These are phyloP conservation scores for Sialis fuliginosa DNA, from an alignment of 2,888 invertebrate genomes.

Conservation along the genomic window DNA sequence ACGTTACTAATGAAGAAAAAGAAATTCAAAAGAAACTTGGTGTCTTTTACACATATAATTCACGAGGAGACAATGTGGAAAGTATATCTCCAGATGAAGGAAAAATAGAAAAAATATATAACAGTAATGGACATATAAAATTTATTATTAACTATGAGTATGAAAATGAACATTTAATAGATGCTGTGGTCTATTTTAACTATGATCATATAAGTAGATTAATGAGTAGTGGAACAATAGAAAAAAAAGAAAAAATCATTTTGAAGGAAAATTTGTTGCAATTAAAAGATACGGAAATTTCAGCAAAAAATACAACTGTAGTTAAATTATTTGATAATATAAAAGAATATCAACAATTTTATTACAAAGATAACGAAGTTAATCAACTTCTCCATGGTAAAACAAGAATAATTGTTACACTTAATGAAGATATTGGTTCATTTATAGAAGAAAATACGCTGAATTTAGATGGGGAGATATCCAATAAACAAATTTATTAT, in stretches of 20 bases:
- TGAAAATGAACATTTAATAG: background rate
- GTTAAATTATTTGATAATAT: background rate
- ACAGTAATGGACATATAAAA: background rate
- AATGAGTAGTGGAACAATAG: background rate
- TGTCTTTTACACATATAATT: background rate
- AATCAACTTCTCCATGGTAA: background rate
- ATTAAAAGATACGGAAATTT: background rate
- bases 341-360: background rate
- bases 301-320: background rate
- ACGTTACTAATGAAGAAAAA: slow-evolving; percentile 3
- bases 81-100: background rate
- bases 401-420: background rate
- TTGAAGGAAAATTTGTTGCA: background rate
- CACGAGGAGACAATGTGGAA: background rate
- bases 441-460: background rate
- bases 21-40: background rate
- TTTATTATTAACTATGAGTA: background rate
- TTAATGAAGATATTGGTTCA: background rate
- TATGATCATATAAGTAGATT: background rate
- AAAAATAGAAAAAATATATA: background rate
- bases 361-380: background rate
- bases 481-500: background rate
- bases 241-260: background rate
- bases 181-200: background rate
- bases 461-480: background rate